Evolutionary conservation across 2,797 vertebrate species (phyloP), one percentile per base, ranked within the genome.

Genomic region (Uromys caudimaculatus): DNA sequence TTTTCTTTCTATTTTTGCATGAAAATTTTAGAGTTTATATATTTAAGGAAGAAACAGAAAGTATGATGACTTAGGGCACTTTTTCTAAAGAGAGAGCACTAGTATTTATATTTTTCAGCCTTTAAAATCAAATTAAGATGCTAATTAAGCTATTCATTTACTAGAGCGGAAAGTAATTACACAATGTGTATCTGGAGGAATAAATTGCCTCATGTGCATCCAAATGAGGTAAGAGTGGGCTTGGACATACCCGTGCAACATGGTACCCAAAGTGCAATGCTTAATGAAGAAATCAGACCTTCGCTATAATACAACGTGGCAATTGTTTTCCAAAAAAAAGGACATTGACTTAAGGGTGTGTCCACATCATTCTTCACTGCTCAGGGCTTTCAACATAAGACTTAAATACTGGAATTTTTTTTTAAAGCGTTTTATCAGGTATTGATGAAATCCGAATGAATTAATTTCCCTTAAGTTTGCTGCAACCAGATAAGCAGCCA

Each of bases 41-140:
- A 93, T 98, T 96, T 54, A 52, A 94, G 90, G 96, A 91, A 77
- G 97, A 95, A 77, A 50, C 71, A 90, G n/a, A 95, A 97, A 94
- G 27, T 94, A 58, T 96, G 84, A 96, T 98, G 95, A 97, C 97
- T 98, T 95, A 90, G 95, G 96, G 88, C 19, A 58, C 23, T 95
- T 97, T 97, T 95, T 93, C 41, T 89, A 94, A 96, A 94, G 89
- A 41, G 73, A 97, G 89, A 90, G 84, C 29, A 94, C 83, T 91
- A 91, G 97, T 97, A 64, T 90, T 97, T 96, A 78, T 94, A 88
- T 97, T 98, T 98, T 98, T 95, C 50, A 78, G 96, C 86, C 95
- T 97, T 97, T 96, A 97, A 98, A 96, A 97, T 97, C 93, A 97
- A 98, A 98, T 98, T 97, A 98, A 97, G 97, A 97, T 86, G 89